Percentiles rank a stretch among this genome's conserved stretches.
Conservation (phyloP, 2,888 invertebrate species). For the Craniophora ligustri region DNA sequence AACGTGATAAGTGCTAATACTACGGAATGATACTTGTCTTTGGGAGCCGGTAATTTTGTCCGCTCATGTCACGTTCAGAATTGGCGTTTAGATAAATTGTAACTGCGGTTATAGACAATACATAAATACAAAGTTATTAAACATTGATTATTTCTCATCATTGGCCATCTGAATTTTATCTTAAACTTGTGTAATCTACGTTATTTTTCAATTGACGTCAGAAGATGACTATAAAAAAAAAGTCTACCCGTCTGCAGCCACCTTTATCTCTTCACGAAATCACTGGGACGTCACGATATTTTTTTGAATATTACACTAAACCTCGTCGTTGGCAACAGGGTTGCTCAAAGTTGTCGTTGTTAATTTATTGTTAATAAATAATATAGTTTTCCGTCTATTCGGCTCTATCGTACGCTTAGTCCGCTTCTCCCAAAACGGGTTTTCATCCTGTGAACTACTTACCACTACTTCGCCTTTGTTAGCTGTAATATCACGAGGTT, state of each 20-base stretch:
- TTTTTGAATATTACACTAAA: conserved; percentile 53
- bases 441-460: conserved; percentile 82
- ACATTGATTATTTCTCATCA: too few relatives aligned
- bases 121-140: too few relatives aligned
- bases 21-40: too few relatives aligned
- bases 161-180: conserved; percentile 6
- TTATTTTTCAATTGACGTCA: conserved; percentile 3
- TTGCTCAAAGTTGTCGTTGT: conserved; percentile 71
- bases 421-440: conserved; percentile 84
- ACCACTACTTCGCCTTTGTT: conserved; percentile 68
- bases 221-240: not conserved
- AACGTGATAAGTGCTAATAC: too few relatives aligned
- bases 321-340: conserved; percentile 61
- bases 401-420: conserved; percentile 80
- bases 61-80: not conserved
- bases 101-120: too few relatives aligned
- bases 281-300: conserved; percentile 39
- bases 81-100: not conserved
- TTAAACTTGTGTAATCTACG: conserved; percentile 15
- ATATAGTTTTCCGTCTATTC: conserved; percentile 84
- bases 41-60: too few relatives aligned
- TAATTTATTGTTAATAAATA: conserved; percentile 85
- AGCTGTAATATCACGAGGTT: conserved; percentile 67
- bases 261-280: conserved; percentile 18
- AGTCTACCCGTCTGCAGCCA: conserved; percentile 7